phyloP scores from a whole-genome alignment of 2,888 invertebrate genomes.

The Xiphydria camelus region DNA sequence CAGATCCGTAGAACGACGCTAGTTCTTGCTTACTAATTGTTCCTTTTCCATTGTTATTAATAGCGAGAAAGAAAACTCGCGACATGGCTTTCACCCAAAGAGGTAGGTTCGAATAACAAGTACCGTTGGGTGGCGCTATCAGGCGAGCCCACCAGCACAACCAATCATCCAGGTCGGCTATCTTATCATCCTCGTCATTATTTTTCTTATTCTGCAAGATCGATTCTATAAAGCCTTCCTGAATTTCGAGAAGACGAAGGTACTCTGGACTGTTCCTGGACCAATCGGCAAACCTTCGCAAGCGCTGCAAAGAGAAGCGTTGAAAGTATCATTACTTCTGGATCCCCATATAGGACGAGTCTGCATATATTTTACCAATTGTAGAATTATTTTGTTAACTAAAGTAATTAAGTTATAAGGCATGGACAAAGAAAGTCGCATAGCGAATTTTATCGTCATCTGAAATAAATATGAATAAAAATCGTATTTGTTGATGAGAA shows the following conservation, averaged over 20 bases:
- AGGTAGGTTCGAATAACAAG: conserved; percentile 67
- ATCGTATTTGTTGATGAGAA: no score
- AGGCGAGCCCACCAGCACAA: conserved; percentile 70
- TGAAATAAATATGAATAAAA: no score
- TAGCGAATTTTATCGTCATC: no score
- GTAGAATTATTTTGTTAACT: no score
- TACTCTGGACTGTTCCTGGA: conserved; percentile 73
- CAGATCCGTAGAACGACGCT: conserved; percentile 72
- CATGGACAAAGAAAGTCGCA: no score
- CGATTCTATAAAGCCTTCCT: conserved; percentile 71
- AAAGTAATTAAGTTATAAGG: no score
- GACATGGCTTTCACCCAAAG: conserved; percentile 76
- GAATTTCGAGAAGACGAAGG: conserved; percentile 72
- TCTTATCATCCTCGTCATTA: conserved; percentile 18
- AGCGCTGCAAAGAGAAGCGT: conserved; percentile 53
- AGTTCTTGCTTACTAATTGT: conserved; percentile 69
- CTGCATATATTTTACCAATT: no score
- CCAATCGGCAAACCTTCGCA: conserved; percentile 79
- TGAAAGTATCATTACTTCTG: conserved; percentile 2
- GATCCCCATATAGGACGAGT: no score
- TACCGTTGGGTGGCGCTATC: conserved; percentile 54
- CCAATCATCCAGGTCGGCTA: conserved; percentile 70
- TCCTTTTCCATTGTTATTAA: conserved; percentile 63
- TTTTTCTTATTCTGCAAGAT: conserved; percentile 62
- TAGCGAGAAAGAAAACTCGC: conserved; percentile 31